Percentiles rank a stretch among this genome's conserved stretches.
Evolutionary conservation across 1,140 invertebrate genomes (phyloP).

Genomic region (Geopemphigus sp.): DNA sequence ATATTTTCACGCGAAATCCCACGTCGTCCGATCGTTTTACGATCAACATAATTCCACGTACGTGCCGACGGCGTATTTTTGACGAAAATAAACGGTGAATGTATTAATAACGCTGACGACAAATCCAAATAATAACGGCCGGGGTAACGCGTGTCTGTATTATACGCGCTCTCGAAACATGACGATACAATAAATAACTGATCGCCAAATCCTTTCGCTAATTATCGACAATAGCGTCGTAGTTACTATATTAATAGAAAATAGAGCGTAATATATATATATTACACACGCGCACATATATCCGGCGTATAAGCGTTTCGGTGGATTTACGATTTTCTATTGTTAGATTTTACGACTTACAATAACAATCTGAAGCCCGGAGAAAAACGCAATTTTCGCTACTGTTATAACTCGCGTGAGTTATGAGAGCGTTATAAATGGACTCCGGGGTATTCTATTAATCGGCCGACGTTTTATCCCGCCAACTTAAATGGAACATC

Average conservation of each 20-base stretch:
- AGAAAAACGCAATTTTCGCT: slow-evolving; percentile 32
- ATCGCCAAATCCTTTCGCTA: slow-evolving; percentile 19
- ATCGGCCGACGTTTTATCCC: slow-evolving; percentile 2
- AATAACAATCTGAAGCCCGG: slow-evolving; percentile 7
- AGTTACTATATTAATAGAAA: neutral
- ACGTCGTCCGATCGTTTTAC: too few species aligned
- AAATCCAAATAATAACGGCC: neutral
- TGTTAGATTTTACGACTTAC: slow-evolving; percentile 35
- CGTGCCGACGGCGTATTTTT: too few species aligned
- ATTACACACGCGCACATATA: neutral
- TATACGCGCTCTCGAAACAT: neutral
- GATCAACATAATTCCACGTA: too few species aligned
- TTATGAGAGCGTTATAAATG: slow-evolving; percentile 20
- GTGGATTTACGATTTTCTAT: slow-evolving; percentile 46
- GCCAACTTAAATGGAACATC: neutral
- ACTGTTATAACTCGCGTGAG: slow-evolving; percentile 38
- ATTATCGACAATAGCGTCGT: slow-evolving; percentile 9
- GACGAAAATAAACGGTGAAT: neutral
- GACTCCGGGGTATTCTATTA: slow-evolving; percentile 33
- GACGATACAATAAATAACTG: neutral
- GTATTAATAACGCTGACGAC: neutral
- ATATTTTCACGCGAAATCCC: too few species aligned
- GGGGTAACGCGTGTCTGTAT: neutral
- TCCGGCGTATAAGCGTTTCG: neutral
- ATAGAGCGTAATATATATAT: neutral